These are phyloP conservation scores for Lepidurus apus DNA, from an alignment of 1,140 invertebrate species.

Conservation along the genomic window DNA sequence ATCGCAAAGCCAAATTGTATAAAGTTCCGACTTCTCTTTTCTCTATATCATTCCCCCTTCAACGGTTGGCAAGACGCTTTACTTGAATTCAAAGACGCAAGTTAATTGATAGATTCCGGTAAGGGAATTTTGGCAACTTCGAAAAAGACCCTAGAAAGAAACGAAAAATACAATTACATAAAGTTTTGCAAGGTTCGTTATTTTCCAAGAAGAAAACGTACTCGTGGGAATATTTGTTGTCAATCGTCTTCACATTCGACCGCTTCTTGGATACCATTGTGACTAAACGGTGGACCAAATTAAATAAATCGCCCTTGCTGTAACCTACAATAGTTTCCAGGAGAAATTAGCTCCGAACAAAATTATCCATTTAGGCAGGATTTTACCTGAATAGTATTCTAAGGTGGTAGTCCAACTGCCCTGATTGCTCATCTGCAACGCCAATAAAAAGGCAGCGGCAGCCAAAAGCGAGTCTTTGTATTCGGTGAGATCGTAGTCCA, in stretches of 20 bases:
- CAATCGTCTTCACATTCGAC: slow-evolving; percentile 72
- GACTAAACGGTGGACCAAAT: slow-evolving; percentile 67
- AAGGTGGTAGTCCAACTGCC: slow-evolving; percentile 71
- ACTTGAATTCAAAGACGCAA: neutral
- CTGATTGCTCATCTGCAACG: slow-evolving; percentile 74
- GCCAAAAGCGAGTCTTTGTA: slow-evolving; percentile 82
- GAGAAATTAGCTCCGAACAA: neutral
- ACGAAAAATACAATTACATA: slow-evolving; percentile 38
- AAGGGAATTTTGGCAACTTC: slow-evolving; percentile 50
- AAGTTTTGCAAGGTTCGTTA: neutral
- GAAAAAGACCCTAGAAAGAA: slow-evolving; percentile 69
- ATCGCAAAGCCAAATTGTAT: no score
- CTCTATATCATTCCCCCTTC: neutral
- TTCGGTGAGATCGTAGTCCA: slow-evolving; percentile 79
- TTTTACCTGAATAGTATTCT: slow-evolving; percentile 71
- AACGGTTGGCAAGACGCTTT: neutral
- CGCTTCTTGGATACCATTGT: slow-evolving; percentile 65
- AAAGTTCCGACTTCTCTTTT: neutral
- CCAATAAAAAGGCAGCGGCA: slow-evolving; percentile 74
- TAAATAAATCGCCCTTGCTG: slow-evolving; percentile 63
- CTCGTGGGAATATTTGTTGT: slow-evolving; percentile 92
- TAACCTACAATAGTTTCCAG: slow-evolving; percentile 53
- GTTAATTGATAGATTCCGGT: slow-evolving; percentile 45
- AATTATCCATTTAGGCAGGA: neutral
- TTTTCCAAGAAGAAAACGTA: slow-evolving; percentile 46